phyloP scores from a whole-genome alignment of 2,113 vertebrate species.

The Mobula hypostoma region DNA sequence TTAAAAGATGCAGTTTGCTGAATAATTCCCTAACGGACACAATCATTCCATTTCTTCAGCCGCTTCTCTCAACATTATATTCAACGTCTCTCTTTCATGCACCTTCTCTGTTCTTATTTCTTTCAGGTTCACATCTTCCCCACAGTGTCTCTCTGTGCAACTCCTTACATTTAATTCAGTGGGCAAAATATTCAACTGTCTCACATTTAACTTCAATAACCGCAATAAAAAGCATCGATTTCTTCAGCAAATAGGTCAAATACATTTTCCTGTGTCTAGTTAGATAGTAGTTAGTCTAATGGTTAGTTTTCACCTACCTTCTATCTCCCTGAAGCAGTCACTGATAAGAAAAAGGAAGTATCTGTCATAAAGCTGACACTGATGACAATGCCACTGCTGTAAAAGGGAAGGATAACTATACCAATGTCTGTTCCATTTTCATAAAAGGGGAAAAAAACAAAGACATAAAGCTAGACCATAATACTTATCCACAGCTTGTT shows the following conservation, averaged over 20 bases:
- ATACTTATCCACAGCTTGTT: neutral
- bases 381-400: neutral
- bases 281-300: too few relatives aligned
- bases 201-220: neutral
- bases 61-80: neutral
- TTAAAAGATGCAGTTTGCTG: neutral
- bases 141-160: too few relatives aligned
- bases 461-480: neutral
- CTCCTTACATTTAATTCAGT: neutral
- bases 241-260: neutral
- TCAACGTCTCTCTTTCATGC: neutral
- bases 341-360: neutral
- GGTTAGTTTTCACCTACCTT: neutral
- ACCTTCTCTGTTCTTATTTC: neutral
- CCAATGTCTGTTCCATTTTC: neutral
- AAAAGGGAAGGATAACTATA: neutral
- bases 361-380: neutral
- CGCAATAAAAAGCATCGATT: neutral
- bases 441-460: neutral
- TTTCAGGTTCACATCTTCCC: too few relatives aligned
- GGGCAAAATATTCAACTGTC: neutral
- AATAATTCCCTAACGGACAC: neutral
- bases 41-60: neutral
- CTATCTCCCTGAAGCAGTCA: neutral
- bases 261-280: neutral